These are phyloP conservation scores for Gibbula magus DNA, from an alignment of 2,888 invertebrate species.

Conservation along the genomic window DNA sequence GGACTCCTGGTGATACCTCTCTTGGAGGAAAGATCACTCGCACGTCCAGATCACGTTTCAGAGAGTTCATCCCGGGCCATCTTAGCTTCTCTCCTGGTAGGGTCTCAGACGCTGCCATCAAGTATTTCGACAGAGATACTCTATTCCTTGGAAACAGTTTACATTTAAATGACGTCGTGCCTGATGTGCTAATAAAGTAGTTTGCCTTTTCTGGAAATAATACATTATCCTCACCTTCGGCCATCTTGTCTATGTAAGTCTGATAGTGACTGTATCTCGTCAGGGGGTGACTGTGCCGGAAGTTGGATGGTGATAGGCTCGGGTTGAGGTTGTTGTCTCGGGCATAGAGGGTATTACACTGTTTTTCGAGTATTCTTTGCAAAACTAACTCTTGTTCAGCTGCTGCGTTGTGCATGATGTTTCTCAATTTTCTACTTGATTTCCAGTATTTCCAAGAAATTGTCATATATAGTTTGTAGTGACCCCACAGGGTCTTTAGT, in stretches of 20 bases:
- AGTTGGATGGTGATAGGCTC: background rate
- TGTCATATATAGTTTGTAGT: background rate
- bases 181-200: conserved; percentile 44
- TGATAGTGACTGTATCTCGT: conserved; percentile 40
- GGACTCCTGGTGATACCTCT: conserved; percentile 24
- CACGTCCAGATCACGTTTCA: background rate
- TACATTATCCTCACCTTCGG: conserved; percentile 33
- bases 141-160: conserved; percentile 43
- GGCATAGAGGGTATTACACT: background rate
- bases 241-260: conserved; percentile 25
- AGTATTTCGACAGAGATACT: background rate
- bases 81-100: background rate
- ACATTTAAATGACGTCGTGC: conserved; percentile 42
- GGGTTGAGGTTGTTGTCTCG: background rate
- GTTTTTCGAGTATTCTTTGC: background rate
- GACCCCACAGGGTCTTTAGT: background rate
- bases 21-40: background rate
- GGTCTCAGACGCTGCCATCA: background rate
- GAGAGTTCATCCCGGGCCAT: background rate
- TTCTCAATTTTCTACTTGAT: background rate
- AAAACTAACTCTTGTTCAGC: background rate
- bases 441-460: background rate
- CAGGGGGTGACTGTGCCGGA: conserved; percentile 10
- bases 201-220: conserved; percentile 45
- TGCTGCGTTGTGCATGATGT: background rate